Evolutionary conservation across 2,113 vertebrate genomes (phyloP), one percentile per base, ranked within the genome.

Genomic region (Brachyhypopomus occidentalis): DNA sequence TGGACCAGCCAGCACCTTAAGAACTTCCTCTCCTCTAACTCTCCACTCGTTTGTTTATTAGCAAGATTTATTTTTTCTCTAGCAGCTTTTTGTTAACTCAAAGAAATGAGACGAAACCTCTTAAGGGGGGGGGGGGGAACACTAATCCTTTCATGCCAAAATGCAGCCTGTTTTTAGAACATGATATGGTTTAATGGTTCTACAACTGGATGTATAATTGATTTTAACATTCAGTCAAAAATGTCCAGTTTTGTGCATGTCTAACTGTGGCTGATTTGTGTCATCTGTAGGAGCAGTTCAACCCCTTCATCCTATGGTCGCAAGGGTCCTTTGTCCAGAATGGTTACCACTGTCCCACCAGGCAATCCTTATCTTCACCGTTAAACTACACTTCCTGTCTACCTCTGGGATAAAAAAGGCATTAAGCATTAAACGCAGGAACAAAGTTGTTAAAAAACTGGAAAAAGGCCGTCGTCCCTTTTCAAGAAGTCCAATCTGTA

Each of bases 401-500:
- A 82, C 48, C 60, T 41, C 8, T 14, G 8, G 45, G 7, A 2
- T 23, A 60, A 83, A 75, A 56, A 5, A 55, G 2, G 8, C 6
- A 22, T 62, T 30, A 71, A 73, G 52, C 75, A 52, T 8, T 36
- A 72, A 71, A 81, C 59, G 83, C 52, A 77, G 79, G 3, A 82
- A 75, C 77, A 89, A 86, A 88, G 85, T 79, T 77, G 81, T 83
- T 74, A 91, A 82, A 90, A 91, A 87, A 79, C 86, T 88, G 83
- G 83, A 89, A 86, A 84, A 88, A 87, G 78, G 84, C 80, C 62
- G 81, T 72, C 41, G 78, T 86, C 74, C 71, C 85, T 87, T 89
- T 87, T 88, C 77, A 85, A 86, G 80, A 88, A 87, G 87, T 89
- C 84, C 84, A 90, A 90, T 92, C 87, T 91, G 91, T 92, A 90